Evolutionary conservation across 2,888 invertebrate genomes (phyloP), one percentile per base, ranked within the genome.

Genomic region (Furcula furcula): DNA sequence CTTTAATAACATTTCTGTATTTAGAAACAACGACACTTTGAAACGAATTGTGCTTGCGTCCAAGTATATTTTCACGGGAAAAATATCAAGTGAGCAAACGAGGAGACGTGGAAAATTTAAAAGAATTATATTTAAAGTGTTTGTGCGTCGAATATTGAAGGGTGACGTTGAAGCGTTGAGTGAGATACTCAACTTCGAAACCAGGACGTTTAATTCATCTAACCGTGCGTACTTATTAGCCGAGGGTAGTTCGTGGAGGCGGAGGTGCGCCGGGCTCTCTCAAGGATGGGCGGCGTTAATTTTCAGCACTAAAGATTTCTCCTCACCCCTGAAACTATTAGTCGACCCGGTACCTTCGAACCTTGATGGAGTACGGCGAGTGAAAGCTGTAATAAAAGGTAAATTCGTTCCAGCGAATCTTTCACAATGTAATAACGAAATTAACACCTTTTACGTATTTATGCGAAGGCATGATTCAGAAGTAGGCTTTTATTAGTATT

Each of bases 331-430:
- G 40, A 83, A 83, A 54, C 50, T 87, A 35, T 46, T 87, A 36
- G 66, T 80, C 27, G 83, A 86, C 48, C 90, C 90, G 11, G 70
- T 90, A 20, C 84, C 89, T 6, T 72, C 82, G 9, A 86, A 75
- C 37, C 68, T 86, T 27, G 76, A 84, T 32, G 72, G 74, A 37
- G 80, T 90, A 18, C 77, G 87, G 16, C 74, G 71, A 39, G 79
- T 90, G 28, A 89, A 87, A 60, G 69, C 78, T 36, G 54, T 76
- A 26, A 76, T 90, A 44, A 85, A 81, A 90, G 90, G 90, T 90
- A 82, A 50, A 34, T 29, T 29, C 28, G 1, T 29, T 34, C 29
- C 15, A 23, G 31, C 30, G 13, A 4, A 36, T 29, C 10, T 28
- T n/a, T n/a, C n/a, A 12, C n/a, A 14, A 18, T 15, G 16, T n/a